These are phyloP conservation scores for Athrips mouffetella DNA, from an alignment of 2,888 invertebrate genomes.

Conservation along the genomic window DNA sequence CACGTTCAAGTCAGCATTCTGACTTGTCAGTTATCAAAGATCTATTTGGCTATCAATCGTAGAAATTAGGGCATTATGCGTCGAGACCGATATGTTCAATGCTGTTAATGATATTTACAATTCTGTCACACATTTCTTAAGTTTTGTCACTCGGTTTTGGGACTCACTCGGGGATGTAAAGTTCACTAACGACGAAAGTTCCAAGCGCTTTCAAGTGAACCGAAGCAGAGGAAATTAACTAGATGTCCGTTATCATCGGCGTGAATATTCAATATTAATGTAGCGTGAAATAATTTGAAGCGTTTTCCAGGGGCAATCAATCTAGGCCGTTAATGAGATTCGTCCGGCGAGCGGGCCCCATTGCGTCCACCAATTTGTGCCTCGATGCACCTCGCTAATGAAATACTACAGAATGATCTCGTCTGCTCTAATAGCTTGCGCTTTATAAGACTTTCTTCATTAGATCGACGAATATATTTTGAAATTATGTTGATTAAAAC, in stretches of 20 bases:
- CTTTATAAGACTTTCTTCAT: slow-evolving; percentile 10
- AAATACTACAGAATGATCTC: slow-evolving; percentile 39
- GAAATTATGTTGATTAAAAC: slow-evolving; percentile 6
- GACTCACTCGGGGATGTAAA: too few relatives aligned
- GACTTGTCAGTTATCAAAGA: slow-evolving; percentile 11
- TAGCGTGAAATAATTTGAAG: slow-evolving; percentile 69
- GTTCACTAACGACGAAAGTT: too few relatives aligned
- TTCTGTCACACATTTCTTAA: too few relatives aligned
- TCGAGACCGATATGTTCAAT: too few relatives aligned
- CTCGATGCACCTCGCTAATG: slow-evolving; percentile 61
- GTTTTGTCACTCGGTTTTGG: too few relatives aligned
- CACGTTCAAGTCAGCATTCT: slow-evolving; percentile 12
- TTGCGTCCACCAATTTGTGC: slow-evolving; percentile 66
- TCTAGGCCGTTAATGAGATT: slow-evolving; percentile 71
- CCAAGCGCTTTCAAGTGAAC: neutral
- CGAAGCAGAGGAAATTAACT: slow-evolving; percentile 29
- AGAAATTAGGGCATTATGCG: too few relatives aligned
- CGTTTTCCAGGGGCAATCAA: slow-evolving; percentile 70
- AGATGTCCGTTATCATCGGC: slow-evolving; percentile 34
- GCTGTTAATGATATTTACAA: too few relatives aligned
- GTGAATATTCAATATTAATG: slow-evolving; percentile 67
- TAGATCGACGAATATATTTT: slow-evolving; percentile 4
- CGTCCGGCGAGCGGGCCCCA: slow-evolving; percentile 49
- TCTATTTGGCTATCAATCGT: slow-evolving; percentile 1
- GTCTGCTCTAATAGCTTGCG: slow-evolving; percentile 14